Percentiles rank a stretch among this genome's conserved stretches.
Conservation (phyloP, 2,797 vertebrate species). For the Enteromius paludinosus region DNA sequence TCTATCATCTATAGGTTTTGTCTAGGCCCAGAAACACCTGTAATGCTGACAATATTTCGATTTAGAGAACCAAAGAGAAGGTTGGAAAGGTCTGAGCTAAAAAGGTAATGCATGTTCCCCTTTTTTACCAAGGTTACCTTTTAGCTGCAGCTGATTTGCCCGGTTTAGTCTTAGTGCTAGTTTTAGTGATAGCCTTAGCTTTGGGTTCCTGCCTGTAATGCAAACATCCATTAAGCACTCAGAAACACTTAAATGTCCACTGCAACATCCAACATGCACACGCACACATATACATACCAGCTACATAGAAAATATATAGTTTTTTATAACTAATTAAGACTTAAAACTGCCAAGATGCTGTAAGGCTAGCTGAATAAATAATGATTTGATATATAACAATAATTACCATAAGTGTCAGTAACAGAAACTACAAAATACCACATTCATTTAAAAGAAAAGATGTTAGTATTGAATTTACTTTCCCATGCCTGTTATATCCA, state of each 20-base stretch:
- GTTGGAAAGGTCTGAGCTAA: constrained; percentile 15
- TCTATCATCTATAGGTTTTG: too few species aligned
- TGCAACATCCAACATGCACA: constrained; percentile 47
- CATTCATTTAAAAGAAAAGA: not conserved
- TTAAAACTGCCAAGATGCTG: not conserved
- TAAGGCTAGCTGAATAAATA: not conserved
- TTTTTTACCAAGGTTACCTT: constrained; percentile 74
- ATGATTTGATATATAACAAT: not conserved
- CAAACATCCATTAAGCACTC: constrained; percentile 66
- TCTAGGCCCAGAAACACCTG: not conserved
- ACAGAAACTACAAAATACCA: not conserved
- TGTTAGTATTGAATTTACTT: constrained; percentile 1
- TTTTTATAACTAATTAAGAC: not conserved
- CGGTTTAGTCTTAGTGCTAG: constrained; percentile 80
- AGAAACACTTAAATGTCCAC: constrained; percentile 44
- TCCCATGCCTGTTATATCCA: constrained; percentile 16
- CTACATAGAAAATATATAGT: constrained; percentile 3
- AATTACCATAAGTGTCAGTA: not conserved
- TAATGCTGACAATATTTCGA: not conserved
- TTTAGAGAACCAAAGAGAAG: not conserved
- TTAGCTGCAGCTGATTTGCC: constrained; percentile 69
- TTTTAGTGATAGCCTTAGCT: constrained; percentile 78
- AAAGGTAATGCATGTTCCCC: not conserved
- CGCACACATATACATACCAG: constrained; percentile 46
- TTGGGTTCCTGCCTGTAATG: constrained; percentile 80